Evolutionary conservation across 1,140 invertebrate genomes (phyloP).

Genomic region (Drosophila takahashii): DNA sequence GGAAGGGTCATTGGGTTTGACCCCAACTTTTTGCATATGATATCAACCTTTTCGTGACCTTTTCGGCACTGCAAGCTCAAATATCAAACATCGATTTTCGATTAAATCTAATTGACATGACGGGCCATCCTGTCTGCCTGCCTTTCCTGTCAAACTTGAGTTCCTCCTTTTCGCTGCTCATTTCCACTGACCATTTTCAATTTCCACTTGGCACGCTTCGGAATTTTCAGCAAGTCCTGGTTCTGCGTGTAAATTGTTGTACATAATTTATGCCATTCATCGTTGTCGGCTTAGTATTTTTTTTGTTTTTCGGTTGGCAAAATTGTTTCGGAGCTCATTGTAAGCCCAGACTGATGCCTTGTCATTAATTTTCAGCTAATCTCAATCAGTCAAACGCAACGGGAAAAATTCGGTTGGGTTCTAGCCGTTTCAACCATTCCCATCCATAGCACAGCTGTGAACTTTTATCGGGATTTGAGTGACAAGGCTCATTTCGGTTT

Average conservation of each 20-base stretch:
- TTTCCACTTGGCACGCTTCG: conserved; percentile 51
- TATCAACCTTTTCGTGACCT: conserved; percentile 58
- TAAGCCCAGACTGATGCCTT: conserved; percentile 33
- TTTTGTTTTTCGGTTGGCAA: conserved; percentile 1
- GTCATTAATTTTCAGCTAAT: conserved; percentile 73
- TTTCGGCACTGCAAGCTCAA: conserved; percentile 16
- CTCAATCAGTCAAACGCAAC: conserved; percentile 55
- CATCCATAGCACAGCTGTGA: conserved; percentile 38
- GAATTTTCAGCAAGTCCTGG: conserved; percentile 34
- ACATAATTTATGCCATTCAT: conserved; percentile 48
- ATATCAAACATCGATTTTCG: conserved; percentile 60
- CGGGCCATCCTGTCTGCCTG: conserved; percentile 16
- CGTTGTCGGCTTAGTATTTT: conserved; percentile 21
- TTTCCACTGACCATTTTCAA: conserved; percentile 44
- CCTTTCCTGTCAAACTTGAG: conserved; percentile 16
- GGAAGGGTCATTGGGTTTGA: conserved; percentile 13
- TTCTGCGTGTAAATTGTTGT: conserved; percentile 37
- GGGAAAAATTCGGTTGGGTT: conserved; percentile 2
- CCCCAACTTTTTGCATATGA: conserved; percentile 59
- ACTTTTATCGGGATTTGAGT: conserved; percentile 49
- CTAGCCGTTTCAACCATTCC: neutral
- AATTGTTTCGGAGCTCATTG: conserved; percentile 31
- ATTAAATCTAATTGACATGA: conserved; percentile 67
- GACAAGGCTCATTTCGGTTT: conserved; percentile 41
- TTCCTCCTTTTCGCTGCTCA: neutral